phyloP scores from a whole-genome alignment of 53 echinoderm and acorn worm genomes.

The Zoroaster sp. region DNA sequence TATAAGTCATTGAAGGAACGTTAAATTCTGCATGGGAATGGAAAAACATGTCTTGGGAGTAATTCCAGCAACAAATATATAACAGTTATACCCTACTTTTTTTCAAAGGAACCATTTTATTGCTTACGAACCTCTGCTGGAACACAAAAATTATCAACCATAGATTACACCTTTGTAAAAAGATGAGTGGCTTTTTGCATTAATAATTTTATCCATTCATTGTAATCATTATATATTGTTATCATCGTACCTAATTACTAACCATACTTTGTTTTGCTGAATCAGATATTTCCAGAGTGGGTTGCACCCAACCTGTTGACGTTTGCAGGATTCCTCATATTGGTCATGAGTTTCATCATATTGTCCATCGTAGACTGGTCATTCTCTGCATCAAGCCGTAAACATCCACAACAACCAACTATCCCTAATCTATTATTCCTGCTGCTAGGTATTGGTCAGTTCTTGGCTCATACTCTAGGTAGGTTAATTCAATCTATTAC shows the following conservation, averaged over 20 bases:
- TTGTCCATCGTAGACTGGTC: slow-evolving; percentile 77
- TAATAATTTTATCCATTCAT: no score
- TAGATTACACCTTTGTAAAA: no score
- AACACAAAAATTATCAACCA: no score
- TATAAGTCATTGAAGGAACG: no score
- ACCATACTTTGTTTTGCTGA: not conserved
- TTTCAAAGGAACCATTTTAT: no score
- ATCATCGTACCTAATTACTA: not conserved
- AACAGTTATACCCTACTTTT: no score
- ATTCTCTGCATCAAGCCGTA: slow-evolving; percentile 69
- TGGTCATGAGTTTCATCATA: slow-evolving; percentile 60
- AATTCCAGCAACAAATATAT: no score
- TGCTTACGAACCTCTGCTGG: no score
- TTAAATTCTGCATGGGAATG: no score
- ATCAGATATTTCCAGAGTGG: slow-evolving; percentile 81
- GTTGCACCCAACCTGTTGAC: slow-evolving; percentile 95
- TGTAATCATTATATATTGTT: not conserved
- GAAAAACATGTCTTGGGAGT: no score
- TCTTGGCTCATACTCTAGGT: slow-evolving; percentile 89
- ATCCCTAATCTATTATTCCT: slow-evolving; percentile 73
- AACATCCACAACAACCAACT: slow-evolving; percentile 53
- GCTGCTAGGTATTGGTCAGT: slow-evolving; percentile 68
- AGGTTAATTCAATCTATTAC: no score
- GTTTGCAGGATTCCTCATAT: slow-evolving; percentile 79
- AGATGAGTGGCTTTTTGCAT: no score